Conservation (phyloP, 2,888 invertebrate species). For the Eilema caniola region DNA sequence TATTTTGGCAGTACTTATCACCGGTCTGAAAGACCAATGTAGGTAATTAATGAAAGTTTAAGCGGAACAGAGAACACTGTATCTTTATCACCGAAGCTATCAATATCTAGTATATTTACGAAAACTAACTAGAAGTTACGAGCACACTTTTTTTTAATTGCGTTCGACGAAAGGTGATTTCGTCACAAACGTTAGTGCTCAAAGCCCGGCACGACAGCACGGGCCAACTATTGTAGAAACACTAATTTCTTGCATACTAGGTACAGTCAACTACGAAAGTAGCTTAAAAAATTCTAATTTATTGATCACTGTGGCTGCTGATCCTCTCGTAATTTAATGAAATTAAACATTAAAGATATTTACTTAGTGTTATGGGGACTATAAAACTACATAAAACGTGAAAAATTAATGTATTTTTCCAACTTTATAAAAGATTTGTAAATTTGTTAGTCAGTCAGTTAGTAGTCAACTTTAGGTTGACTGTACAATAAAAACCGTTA, state of each 20-base stretch:
- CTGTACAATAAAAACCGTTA: no score
- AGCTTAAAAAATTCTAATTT: no score
- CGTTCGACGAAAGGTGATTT: slow-evolving; percentile 67
- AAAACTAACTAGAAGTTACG: slow-evolving; percentile 53
- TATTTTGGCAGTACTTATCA: not conserved
- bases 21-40: not conserved
- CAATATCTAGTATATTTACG: slow-evolving; percentile 55
- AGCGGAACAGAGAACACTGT: slow-evolving; percentile 25
- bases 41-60: not conserved
- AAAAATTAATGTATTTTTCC: no score
- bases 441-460: no score
- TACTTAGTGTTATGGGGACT: no score
- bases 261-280: no score
- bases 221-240: slow-evolving; percentile 56
- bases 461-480: no score
- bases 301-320: no score
- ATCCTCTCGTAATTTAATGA: no score
- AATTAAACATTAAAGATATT: no score
- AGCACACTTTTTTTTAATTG: slow-evolving; percentile 66
- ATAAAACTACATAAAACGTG: no score
- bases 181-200: slow-evolving; percentile 61
- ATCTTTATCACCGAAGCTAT: slow-evolving; percentile 46
- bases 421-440: no score
- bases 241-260: slow-evolving; percentile 33
- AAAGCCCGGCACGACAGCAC: slow-evolving; percentile 58